Conservation (phyloP, 2,797 vertebrate species). For the Phrynocephalus vlangalii region DNA sequence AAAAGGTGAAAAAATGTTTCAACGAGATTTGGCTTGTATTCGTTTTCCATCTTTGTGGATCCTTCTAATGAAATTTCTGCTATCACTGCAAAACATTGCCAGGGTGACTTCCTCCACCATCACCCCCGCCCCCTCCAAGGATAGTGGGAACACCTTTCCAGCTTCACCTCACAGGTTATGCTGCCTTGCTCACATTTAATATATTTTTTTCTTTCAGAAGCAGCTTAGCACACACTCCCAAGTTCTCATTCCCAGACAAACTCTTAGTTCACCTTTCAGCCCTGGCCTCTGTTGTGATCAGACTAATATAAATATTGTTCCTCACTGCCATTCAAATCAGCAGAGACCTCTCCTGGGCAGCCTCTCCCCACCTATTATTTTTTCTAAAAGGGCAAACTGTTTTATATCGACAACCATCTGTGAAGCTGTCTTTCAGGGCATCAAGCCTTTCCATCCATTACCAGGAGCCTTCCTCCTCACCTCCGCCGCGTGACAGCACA, state of each 20-base stretch:
- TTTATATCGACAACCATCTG: slow-evolving; percentile 85
- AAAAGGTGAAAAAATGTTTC: background rate
- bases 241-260: slow-evolving; percentile 63
- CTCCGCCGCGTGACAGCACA: slow-evolving; percentile 82
- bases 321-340: slow-evolving; percentile 65
- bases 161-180: slow-evolving; percentile 65
- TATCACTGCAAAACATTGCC: slow-evolving; percentile 62
- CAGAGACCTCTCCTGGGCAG: slow-evolving; percentile 61
- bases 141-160: slow-evolving; percentile 58
- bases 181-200: slow-evolving; percentile 71
- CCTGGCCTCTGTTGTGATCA: slow-evolving; percentile 64
- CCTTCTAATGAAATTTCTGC: slow-evolving; percentile 66
- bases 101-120: slow-evolving; percentile 51
- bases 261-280: slow-evolving; percentile 67
- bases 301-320: slow-evolving; percentile 65
- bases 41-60: slow-evolving; percentile 55
- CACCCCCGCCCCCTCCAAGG: background rate
- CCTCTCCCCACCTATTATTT: background rate
- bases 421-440: slow-evolving; percentile 83
- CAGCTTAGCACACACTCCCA: slow-evolving; percentile 69
- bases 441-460: slow-evolving; percentile 86
- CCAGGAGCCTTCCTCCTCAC: slow-evolving; percentile 81
- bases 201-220: slow-evolving; percentile 56
- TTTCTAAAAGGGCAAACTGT: slow-evolving; percentile 66
- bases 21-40: slow-evolving; percentile 28